Conservation (phyloP, 2,888 invertebrate genomes). For the Serripes groenlandicus region DNA sequence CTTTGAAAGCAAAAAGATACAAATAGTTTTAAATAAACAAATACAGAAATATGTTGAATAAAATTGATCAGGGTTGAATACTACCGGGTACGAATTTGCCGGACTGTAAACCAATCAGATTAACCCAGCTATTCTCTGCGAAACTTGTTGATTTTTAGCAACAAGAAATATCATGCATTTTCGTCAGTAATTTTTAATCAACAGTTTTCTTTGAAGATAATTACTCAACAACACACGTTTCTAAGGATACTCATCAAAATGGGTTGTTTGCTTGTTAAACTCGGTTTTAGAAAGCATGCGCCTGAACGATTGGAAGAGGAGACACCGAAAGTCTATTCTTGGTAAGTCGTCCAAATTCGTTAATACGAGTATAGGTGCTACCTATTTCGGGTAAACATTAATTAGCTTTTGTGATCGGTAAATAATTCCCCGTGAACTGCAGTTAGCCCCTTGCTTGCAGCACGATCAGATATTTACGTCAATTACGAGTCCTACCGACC, state of each 20-base stretch:
- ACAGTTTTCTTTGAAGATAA: neutral
- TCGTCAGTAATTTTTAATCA: neutral
- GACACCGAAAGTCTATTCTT: constrained; percentile 61
- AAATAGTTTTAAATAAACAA: too few relatives aligned
- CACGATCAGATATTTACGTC: too few relatives aligned
- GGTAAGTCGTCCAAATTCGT: constrained; percentile 33
- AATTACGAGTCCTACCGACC: too few relatives aligned
- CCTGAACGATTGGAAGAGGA: constrained; percentile 60
- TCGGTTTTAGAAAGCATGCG: constrained; percentile 31
- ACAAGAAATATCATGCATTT: constrained; percentile 65
- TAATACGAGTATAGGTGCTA: neutral
- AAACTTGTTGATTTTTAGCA: constrained; percentile 58
- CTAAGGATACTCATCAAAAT: constrained; percentile 20
- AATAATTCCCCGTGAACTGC: too few relatives aligned
- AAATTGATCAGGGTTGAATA: neutral
- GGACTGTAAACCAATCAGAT: constrained; percentile 34
- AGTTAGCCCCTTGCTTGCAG: too few relatives aligned
- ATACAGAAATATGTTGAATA: too few relatives aligned
- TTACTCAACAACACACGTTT: neutral
- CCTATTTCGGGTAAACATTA: too few relatives aligned
- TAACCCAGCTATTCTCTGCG: constrained; percentile 2
- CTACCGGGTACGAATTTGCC: neutral
- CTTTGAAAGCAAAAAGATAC: too few relatives aligned
- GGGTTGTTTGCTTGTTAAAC: constrained; percentile 61
- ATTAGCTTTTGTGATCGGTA: too few relatives aligned